A percentile compares a stretch with the other conserved stretches of the same genome.
Conservation (phyloP, 2,797 vertebrate genomes). For the Arnoldichthys spilopterus region DNA sequence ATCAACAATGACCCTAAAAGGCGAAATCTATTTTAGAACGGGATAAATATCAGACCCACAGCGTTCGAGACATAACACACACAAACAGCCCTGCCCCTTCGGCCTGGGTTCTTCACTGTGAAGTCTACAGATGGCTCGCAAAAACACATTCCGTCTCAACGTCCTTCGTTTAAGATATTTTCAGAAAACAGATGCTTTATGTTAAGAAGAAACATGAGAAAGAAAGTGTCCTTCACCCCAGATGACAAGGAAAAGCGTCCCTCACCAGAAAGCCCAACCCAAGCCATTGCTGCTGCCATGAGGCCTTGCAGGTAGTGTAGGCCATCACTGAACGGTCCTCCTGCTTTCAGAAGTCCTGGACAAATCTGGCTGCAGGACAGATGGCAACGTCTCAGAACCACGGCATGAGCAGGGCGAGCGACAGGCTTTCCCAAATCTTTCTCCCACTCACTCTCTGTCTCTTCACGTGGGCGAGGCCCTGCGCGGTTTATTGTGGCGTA, state of each 20-base stretch:
- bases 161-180: background rate
- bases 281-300: background rate
- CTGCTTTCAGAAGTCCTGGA: constrained; percentile 40
- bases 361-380: background rate
- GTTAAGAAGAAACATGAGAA: background rate
- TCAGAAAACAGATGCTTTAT: constrained; percentile 5
- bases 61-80: constrained; percentile 9
- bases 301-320: no score
- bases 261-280: background rate
- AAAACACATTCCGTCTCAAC: constrained; percentile 16
- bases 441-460: constrained; percentile 45
- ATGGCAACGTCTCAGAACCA: background rate
- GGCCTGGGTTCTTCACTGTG: constrained; percentile 29
- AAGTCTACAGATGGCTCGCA: constrained; percentile 58
- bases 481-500: constrained; percentile 18
- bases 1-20: constrained; percentile 51
- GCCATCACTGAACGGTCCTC: constrained; percentile 11
- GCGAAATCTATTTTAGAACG: constrained; percentile 21
- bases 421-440: constrained; percentile 43
- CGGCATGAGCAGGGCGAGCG: background rate
- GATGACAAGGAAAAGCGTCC: background rate
- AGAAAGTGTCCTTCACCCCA: background rate
- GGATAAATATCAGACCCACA: constrained; percentile 30
- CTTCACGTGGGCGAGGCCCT: constrained; percentile 34
- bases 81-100: constrained; percentile 28